These are phyloP conservation scores for Aromia moschata DNA, from an alignment of 2,888 invertebrate genomes.

Conservation along the genomic window DNA sequence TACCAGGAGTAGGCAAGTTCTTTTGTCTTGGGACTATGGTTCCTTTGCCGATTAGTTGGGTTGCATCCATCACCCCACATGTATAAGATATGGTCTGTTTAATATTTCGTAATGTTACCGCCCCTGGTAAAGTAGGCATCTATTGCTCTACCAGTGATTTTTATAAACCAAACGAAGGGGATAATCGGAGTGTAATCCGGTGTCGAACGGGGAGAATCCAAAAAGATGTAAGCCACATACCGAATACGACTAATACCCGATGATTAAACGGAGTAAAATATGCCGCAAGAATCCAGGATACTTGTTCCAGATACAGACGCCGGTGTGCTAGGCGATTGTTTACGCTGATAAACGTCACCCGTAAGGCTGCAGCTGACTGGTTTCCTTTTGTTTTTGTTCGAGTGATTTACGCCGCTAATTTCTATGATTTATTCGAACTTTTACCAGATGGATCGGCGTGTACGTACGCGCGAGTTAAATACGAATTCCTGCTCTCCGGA, in stretches of 20 bases:
- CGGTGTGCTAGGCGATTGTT: slow-evolving; percentile 46
- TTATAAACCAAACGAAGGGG: too few species aligned
- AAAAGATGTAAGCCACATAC: slow-evolving; percentile 27
- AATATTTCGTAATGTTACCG: too few species aligned
- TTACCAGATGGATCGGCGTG: not conserved
- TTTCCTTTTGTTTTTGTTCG: slow-evolving; percentile 34
- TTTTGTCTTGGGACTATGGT: too few species aligned
- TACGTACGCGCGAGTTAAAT: not conserved
- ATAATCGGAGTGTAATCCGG: too few species aligned
- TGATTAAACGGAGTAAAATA: slow-evolving; percentile 47
- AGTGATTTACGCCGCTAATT: slow-evolving; percentile 39
- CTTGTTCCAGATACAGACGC: slow-evolving; percentile 49
- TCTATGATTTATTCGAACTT: slow-evolving; percentile 27
- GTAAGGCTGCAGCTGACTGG: slow-evolving; percentile 31
- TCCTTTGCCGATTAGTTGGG: too few species aligned
- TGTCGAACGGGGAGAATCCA: too few species aligned
- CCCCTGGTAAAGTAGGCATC: too few species aligned
- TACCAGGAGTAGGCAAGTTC: too few species aligned
- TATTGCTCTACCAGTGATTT: too few species aligned
- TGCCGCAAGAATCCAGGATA: slow-evolving; percentile 50
- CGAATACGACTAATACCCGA: slow-evolving; percentile 40
- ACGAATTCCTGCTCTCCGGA: not conserved
- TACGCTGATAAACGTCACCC: slow-evolving; percentile 48
- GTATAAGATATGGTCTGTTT: too few species aligned
- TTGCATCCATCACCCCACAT: too few species aligned